Base-by-base conservation (phyloP, 1,140 invertebrate genomes). In the Psilanteris sp. region DNA sequence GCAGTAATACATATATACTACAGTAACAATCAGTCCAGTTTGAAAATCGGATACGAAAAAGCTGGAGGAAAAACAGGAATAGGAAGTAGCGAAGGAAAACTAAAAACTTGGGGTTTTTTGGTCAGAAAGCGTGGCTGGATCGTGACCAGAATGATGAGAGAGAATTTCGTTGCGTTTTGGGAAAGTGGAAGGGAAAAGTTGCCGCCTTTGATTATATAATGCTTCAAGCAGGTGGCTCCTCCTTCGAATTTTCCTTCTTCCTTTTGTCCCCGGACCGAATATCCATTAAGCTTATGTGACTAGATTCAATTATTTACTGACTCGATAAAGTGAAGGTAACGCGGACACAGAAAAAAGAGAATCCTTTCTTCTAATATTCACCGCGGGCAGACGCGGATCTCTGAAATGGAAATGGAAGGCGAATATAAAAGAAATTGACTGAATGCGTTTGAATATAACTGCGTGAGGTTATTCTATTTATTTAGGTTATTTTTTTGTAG, bases 181-280 rank as follows among this genome's bases (percentile, higher is more conserved):
- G 16, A 74, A 44, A 54, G 43, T 37, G 43, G 57, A 48, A 62
- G 46, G 46, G 61, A 46, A 74, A 67, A 74, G 44, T 67, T 74
- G 31, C 44, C 55, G 62, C 37, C 55, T 75, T 75, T 68, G 72
- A 68, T 75, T 68, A 70, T 64, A 52, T 64, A 76, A 76, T 68
- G 39, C 34, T 20, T 39, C 43, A 29, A 50, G 50, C 64, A 70
- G 64, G 72, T 68, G 50, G 36, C 55, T 66, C 55, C 61, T 57
- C 11, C 50, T 54, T 48, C 36, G 46, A 62, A 31, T 55, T 67
- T 61, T 67, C 59, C 32, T 55, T 50, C 55, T 22, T 61, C 48
- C 4, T 27, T 74, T 74, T 74, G 54, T 74, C 43, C 36, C 15
- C 43, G 11, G 15, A 20, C 46, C 26, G 57, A 64, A 72, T 55